phyloP scores from a whole-genome alignment of 2,797 vertebrate species.

The Brachymystax lenok region DNA sequence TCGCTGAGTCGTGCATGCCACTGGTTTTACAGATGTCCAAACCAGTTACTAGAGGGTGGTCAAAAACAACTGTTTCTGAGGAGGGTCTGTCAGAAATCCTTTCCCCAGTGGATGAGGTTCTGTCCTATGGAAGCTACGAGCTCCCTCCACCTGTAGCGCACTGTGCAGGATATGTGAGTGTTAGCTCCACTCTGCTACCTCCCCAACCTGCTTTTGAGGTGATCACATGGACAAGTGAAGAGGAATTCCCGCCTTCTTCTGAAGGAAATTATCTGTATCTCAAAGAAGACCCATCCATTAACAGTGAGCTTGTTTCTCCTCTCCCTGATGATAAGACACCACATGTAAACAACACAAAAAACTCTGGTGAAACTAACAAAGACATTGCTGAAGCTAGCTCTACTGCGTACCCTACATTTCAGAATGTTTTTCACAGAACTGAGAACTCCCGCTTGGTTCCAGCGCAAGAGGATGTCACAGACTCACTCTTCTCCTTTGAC shows the following conservation, averaged over 20 bases:
- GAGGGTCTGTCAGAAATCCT: constrained; percentile 63
- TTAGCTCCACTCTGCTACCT: constrained; percentile 43
- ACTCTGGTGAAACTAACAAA: constrained; percentile 10
- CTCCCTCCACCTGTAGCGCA: constrained; percentile 56
- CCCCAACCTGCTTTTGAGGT: constrained; percentile 55
- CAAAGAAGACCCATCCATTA: constrained; percentile 59
- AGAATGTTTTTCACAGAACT: constrained; percentile 2
- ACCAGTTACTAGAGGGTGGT: background rate
- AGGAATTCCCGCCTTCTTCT: constrained; percentile 64
- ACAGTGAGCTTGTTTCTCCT: constrained; percentile 55
- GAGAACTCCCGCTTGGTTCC: constrained; percentile 15
- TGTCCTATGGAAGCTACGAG: constrained; percentile 73
- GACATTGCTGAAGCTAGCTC: background rate
- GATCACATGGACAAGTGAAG: constrained; percentile 49
- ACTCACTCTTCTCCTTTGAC: constrained; percentile 55
- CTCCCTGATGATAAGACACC: constrained; percentile 51
- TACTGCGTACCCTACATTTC: too few relatives aligned
- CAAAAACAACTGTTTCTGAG: constrained; percentile 22
- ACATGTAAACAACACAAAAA: constrained; percentile 19
- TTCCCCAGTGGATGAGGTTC: constrained; percentile 70
- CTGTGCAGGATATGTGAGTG: constrained; percentile 30
- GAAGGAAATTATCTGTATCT: constrained; percentile 44
- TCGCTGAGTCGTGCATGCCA: background rate
- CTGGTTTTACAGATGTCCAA: constrained; percentile 6
- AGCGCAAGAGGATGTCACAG: constrained; percentile 37